Percentiles rank a stretch among this genome's conserved stretches.
Conservation (phyloP, 2,888 invertebrate genomes). For the Hirtodrosophila cameraria region DNA sequence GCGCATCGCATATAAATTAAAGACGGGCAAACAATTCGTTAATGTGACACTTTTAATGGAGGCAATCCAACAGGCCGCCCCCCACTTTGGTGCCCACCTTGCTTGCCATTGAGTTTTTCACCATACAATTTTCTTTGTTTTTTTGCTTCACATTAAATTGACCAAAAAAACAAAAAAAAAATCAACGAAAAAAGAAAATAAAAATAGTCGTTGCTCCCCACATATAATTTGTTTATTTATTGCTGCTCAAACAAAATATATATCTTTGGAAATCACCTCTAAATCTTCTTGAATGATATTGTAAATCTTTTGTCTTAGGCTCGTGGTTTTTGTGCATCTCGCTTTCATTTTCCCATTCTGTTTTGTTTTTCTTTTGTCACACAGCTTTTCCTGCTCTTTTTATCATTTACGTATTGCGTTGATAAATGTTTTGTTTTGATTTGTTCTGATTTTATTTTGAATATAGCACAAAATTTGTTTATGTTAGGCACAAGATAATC, state of each 20-base stretch:
- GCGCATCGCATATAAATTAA: conserved; percentile 65
- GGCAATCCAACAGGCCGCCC: conserved; percentile 19
- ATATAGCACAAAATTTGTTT: conserved; percentile 37
- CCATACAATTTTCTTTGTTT: conserved; percentile 29
- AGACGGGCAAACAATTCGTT: conserved; percentile 72
- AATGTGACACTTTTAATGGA: conserved; percentile 80
- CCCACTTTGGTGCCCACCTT: conserved; percentile 8
- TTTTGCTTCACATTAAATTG: conserved; percentile 41
- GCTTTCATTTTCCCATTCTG: conserved; percentile 30
- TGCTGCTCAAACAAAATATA: conserved; percentile 80
- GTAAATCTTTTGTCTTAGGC: conserved; percentile 80
- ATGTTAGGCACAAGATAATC: conserved; percentile 46
- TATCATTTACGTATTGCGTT: conserved; percentile 47
- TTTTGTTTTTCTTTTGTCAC: conserved; percentile 35
- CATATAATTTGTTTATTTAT: conserved; percentile 78
- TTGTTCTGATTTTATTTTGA: conserved; percentile 70
- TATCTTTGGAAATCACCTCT: conserved; percentile 79
- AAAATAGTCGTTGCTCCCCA: conserved; percentile 45
- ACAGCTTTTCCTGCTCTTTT: conserved; percentile 22
- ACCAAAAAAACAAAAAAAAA: conserved; percentile 59
- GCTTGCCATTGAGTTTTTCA: conserved; percentile 15
- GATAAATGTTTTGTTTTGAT: conserved; percentile 82
- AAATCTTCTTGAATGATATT: conserved; percentile 80
- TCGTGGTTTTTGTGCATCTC: conserved; percentile 60
- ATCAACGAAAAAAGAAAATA: conserved; percentile 25